Conservation (phyloP, 2,888 invertebrate species). For the Sarcophaga subvicina region DNA sequence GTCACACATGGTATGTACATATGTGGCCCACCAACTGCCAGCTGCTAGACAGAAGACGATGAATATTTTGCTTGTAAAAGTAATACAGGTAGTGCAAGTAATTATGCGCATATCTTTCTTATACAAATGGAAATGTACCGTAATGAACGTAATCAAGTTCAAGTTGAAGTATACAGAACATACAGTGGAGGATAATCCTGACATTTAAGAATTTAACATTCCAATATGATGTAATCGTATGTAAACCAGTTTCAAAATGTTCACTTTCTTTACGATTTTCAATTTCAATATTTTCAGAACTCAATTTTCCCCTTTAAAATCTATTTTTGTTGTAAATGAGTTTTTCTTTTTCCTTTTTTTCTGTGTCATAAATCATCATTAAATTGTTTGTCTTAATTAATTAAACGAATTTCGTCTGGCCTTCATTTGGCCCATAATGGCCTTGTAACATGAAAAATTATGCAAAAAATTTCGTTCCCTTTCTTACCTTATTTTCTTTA, state of each 20-base stretch:
- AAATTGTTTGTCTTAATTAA: no score
- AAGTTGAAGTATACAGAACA: not conserved
- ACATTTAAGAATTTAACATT: not conserved
- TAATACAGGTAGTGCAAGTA: not conserved
- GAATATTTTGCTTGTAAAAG: not conserved
- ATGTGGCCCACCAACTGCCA: not conserved
- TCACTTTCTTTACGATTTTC: no score
- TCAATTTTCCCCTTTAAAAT: not conserved
- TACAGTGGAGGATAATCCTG: not conserved
- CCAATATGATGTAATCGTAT: not conserved
- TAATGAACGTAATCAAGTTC: constrained; percentile 7
- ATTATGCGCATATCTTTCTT: not conserved
- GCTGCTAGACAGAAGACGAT: not conserved
- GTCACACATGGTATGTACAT: not conserved
- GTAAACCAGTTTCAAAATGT: no score
- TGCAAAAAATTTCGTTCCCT: no score
- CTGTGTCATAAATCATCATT: no score
- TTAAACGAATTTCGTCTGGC: not conserved
- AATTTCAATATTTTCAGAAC: no score
- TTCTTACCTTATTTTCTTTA: no score
- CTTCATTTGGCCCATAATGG: constrained; percentile 13
- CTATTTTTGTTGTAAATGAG: no score
- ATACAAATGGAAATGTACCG: not conserved
- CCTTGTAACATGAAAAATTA: constrained; percentile 19
- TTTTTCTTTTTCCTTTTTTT: no score